Conservation (phyloP, 2,888 invertebrate genomes). For the Acanthopleura granulata region DNA sequence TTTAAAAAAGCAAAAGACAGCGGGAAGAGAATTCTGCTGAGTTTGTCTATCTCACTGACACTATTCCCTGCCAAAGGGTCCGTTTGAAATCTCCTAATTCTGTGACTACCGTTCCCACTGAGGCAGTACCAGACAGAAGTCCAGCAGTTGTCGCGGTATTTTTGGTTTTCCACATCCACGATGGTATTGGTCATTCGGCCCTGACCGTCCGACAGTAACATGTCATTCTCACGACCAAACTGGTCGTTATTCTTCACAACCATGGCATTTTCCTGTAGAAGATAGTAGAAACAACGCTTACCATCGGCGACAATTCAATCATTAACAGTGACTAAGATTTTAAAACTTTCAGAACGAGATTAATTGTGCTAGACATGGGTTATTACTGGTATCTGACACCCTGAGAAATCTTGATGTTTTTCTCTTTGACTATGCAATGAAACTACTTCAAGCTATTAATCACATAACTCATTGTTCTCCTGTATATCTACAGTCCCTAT, state of each 20-base stretch:
- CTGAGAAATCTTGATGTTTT: too few relatives aligned
- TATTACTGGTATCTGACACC: too few relatives aligned
- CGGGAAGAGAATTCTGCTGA: conserved; percentile 84
- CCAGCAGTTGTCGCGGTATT: conserved; percentile 18
- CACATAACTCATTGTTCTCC: too few relatives aligned
- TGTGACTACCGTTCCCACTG: conserved; percentile 20
- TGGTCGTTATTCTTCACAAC: conserved; percentile 12
- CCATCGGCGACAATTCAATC: too few relatives aligned
- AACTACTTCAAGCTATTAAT: too few relatives aligned
- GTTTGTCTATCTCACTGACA: conserved; percentile 84
- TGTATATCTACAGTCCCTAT: too few relatives aligned
- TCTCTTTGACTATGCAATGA: too few relatives aligned
- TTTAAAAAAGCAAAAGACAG: conserved; percentile 90
- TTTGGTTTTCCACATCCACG: not conserved
- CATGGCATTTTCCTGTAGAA: not conserved
- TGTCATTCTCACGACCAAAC: conserved; percentile 1
- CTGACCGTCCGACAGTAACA: not conserved
- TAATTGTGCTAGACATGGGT: too few relatives aligned
- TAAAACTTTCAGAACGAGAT: too few relatives aligned
- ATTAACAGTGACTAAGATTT: too few relatives aligned
- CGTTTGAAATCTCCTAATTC: not conserved
- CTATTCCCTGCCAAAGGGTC: conserved; percentile 73
- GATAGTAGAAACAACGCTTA: not conserved
- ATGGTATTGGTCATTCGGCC: not conserved
- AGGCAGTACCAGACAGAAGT: conserved; percentile 25